Percentiles rank a stretch among this genome's conserved stretches.
These are phyloP conservation scores for Bombus haemorrhoidalis DNA, from an alignment of 1,140 invertebrate species.

Conservation along the genomic window DNA sequence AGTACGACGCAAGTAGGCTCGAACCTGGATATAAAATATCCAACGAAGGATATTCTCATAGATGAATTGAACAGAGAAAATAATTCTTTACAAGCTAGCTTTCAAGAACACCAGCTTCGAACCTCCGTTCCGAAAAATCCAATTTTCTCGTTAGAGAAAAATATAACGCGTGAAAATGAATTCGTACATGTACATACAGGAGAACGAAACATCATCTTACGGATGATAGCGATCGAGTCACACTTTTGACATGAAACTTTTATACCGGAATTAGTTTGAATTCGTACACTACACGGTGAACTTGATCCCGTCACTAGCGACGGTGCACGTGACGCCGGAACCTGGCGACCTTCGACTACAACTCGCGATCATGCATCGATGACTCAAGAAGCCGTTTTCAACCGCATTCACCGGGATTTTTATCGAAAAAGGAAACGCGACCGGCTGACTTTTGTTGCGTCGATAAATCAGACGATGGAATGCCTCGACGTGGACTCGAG, in stretches of 20 bases:
- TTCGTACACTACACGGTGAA: neutral
- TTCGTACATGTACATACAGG: no score
- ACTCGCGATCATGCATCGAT: conserved; percentile 23
- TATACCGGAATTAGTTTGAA: neutral
- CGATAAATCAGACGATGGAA: conserved; percentile 49
- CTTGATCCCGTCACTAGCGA: neutral
- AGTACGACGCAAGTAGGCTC: neutral
- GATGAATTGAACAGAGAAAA: neutral
- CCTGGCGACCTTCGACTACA: conserved; percentile 11
- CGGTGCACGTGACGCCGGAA: neutral
- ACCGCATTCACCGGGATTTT: conserved; percentile 45
- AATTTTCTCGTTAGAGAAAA: neutral
- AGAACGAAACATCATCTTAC: neutral
- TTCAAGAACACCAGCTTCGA: no score
- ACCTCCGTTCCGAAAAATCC: neutral
- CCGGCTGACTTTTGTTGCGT: conserved; percentile 5
- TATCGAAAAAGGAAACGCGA: conserved; percentile 54
- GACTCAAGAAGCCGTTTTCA: conserved; percentile 27
- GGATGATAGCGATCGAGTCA: no score
- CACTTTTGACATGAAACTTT: neutral
- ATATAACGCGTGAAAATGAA: neutral
- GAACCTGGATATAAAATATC: neutral
- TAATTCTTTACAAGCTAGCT: neutral
- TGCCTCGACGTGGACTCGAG: no score
- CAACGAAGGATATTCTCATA: no score